Percentiles rank a stretch among this genome's conserved stretches.
Evolutionary conservation across 2,113 vertebrate species (phyloP).

Genomic region (Tachysurus fulvidraco): DNA sequence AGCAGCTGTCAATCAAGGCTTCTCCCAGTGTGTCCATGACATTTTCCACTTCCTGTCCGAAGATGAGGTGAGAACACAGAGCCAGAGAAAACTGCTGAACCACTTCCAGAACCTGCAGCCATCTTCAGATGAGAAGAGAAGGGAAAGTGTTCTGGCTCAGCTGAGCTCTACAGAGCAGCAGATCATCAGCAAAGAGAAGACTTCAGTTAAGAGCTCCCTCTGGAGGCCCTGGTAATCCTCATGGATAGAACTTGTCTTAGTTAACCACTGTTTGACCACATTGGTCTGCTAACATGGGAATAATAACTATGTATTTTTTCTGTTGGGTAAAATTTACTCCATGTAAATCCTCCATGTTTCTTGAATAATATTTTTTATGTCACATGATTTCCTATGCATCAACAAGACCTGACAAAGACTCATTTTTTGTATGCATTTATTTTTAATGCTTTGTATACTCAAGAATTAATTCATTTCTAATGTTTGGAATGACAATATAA

Average conservation of each 20-base stretch:
- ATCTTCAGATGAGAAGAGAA: neutral
- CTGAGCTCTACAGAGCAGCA: conserved; percentile 44
- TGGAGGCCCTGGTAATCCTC: conserved; percentile 68
- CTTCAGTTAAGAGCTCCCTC: conserved; percentile 34
- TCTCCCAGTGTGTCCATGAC: conserved; percentile 57
- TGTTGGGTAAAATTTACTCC: conserved; percentile 1
- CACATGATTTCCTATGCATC: neutral
- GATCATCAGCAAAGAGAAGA: conserved; percentile 49
- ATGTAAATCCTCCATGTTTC: neutral
- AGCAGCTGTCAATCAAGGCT: conserved; percentile 48
- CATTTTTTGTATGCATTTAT: neutral
- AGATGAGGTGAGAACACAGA: conserved; percentile 41
- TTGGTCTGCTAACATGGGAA: conserved; percentile 12
- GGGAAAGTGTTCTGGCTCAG: conserved; percentile 53
- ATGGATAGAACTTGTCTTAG: neutral
- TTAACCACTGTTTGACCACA: neutral
- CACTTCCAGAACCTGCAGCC: conserved; percentile 50
- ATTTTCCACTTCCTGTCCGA: conserved; percentile 49
- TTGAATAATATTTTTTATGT: neutral
- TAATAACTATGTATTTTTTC: neutral
- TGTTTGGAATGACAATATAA: neutral
- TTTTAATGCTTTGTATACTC: neutral
- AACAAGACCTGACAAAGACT: neutral
- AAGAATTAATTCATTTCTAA: neutral
- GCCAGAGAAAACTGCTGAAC: conserved; percentile 41